Evolutionary conservation across 2,797 vertebrate genomes (phyloP), one percentile per base, ranked within the genome.

Genomic region (Steatocranus sp.): DNA sequence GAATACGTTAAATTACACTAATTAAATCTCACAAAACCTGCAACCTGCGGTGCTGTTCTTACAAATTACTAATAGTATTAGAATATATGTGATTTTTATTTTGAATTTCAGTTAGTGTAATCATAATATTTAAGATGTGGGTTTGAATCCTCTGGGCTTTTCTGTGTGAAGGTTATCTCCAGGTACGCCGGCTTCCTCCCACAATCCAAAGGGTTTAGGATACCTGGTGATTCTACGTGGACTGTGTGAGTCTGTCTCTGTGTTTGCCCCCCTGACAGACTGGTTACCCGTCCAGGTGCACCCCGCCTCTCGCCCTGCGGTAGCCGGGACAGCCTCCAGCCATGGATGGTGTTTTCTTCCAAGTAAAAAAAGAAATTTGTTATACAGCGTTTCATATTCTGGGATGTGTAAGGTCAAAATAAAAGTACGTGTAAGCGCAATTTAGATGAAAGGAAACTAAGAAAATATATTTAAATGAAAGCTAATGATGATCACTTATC

Each of bases 31-130:
- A 63, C 7, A 5, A 36, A 36, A 63, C 32, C 32, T 20, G 20
- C 10, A 20, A 8, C 7, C 58, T 36, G 0, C 7, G 32, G 18
- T 36, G 58, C 18, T 36, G 32, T 14, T 63, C 0, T 61, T 12
- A 61, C 30, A 12, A 34, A n/a, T 12, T n/a, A 61, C 56, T n/a
- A 61, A 61, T n/a, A 30, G 27, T 32, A 34, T 61, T 34, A 61
- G 0, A 61, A 61, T 27, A 27, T 27, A 27, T 27, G 27, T 27
- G 27, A 27, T 54, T 54, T 54, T 27, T 15, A 15, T 54, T 54
- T 27, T 15, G 15, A 15, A 54, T 54, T 54, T 54, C 4, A 54
- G 15, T 56, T 2, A 18, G 27, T 32, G 15, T 18, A 7, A 58
- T 32, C 7, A 32, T 58, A 18, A 58, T 58, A 5, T 58, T 58